These are phyloP conservation scores for Campoletis sonorensis DNA, from an alignment of 1,140 invertebrate genomes.

Conservation along the genomic window DNA sequence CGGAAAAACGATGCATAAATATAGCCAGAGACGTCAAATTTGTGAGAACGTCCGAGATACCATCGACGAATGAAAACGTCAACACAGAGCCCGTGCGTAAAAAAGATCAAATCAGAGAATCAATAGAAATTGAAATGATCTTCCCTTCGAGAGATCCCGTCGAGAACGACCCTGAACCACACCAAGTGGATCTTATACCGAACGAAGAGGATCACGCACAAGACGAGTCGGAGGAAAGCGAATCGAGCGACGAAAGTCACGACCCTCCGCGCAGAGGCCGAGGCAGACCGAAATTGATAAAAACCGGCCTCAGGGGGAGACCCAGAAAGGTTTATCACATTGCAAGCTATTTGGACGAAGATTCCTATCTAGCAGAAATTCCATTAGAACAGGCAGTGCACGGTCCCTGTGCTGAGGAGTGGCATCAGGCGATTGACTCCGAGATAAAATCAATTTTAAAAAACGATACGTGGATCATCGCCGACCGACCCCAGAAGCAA, in stretches of 20 bases:
- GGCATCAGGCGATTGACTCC: slow-evolving; percentile 63
- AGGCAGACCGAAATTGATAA: slow-evolving; percentile 39
- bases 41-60: neutral
- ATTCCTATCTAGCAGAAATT: slow-evolving; percentile 34
- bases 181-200: too few species aligned
- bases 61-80: slow-evolving; percentile 12
- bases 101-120: too few species aligned
- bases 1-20: slow-evolving; percentile 44
- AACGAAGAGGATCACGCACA: neutral
- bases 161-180: slow-evolving; percentile 49
- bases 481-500: slow-evolving; percentile 51
- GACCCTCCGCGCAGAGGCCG: slow-evolving; percentile 27
- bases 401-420: slow-evolving; percentile 41
- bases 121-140: slow-evolving; percentile 9
- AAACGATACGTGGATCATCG: slow-evolving; percentile 60
- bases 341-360: slow-evolving; percentile 7
- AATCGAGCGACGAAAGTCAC: neutral
- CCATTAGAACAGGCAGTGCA: slow-evolving; percentile 21
- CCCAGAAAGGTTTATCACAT: slow-evolving; percentile 35
- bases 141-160: slow-evolving; percentile 33
- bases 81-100: too few species aligned
- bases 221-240: too few species aligned
- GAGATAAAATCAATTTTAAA: slow-evolving; percentile 58
- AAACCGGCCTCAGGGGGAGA: slow-evolving; percentile 44
- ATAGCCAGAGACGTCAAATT: slow-evolving; percentile 56